A percentile compares a stretch with the other conserved stretches of the same genome.
phyloP scores from a whole-genome alignment of 2,113 vertebrate genomes.

The Etheostoma spectabile region DNA sequence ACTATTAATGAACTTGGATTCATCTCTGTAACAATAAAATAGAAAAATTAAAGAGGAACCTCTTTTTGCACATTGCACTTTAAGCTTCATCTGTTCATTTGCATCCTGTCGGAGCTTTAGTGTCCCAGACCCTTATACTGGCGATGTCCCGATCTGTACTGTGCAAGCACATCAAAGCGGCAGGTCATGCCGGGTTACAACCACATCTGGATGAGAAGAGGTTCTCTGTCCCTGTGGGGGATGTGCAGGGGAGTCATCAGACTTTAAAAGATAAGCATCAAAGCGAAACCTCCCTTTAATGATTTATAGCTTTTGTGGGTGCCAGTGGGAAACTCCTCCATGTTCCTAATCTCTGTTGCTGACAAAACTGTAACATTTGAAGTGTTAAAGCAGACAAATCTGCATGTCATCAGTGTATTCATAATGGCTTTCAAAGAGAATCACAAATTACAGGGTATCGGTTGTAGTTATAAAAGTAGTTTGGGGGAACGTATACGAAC shows the following conservation, averaged over 20 bases:
- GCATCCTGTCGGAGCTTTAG: background rate
- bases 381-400: slow-evolving; percentile 24
- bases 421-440: slow-evolving; percentile 16
- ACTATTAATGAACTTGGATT: background rate
- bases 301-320: slow-evolving; percentile 36
- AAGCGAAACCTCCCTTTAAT: slow-evolving; percentile 63
- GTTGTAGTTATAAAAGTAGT: slow-evolving; percentile 11
- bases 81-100: background rate
- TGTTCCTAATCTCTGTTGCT: slow-evolving; percentile 21
- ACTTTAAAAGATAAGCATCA: slow-evolving; percentile 66
- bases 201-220: slow-evolving; percentile 50
- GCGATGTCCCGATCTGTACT: slow-evolving; percentile 13
- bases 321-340: slow-evolving; percentile 7
- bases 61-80: background rate
- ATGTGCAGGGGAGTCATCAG: slow-evolving; percentile 37
- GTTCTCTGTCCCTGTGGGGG: slow-evolving; percentile 30
- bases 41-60: background rate
- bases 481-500: slow-evolving; percentile 39
- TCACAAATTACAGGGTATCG: slow-evolving; percentile 12
- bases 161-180: slow-evolving; percentile 31
- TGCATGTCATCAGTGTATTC: background rate
- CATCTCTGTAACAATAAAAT: background rate
- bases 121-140: background rate
- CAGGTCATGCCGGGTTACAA: slow-evolving; percentile 36
- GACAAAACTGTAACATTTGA: slow-evolving; percentile 34